Conservation (phyloP, 2,113 vertebrate genomes). For the Antidorcas marsupialis region DNA sequence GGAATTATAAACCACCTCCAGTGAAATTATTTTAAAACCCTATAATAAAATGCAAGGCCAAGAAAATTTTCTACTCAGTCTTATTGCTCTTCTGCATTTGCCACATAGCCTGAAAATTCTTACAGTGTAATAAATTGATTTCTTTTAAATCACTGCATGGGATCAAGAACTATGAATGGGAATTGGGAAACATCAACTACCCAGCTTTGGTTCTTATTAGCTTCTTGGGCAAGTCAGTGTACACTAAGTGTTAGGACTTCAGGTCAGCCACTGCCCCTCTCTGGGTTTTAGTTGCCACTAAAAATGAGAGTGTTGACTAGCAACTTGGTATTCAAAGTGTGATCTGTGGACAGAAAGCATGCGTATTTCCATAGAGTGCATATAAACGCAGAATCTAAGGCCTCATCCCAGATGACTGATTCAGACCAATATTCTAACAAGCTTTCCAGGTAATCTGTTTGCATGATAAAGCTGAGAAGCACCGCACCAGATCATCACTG, state of each 20-base stretch:
- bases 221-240: background rate
- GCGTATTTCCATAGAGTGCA: background rate
- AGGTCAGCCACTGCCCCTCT: background rate
- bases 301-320: background rate
- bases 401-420: background rate
- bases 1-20: background rate
- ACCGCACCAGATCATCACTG: background rate
- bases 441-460: background rate
- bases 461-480: background rate
- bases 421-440: background rate
- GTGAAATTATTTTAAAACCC: background rate
- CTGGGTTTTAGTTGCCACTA: background rate
- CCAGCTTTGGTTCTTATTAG: background rate
- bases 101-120: background rate
- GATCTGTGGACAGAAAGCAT: background rate
- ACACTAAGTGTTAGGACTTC: background rate
- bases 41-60: background rate
- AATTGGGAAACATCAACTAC: background rate
- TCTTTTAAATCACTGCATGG: background rate
- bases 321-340: background rate
- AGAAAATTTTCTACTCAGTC: background rate
- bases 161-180: background rate
- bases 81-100: background rate
- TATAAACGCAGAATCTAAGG: background rate
- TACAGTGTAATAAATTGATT: background rate